Evolutionary conservation across 1,140 invertebrate genomes (phyloP).

Genomic region (Dufourea novaeangliae): DNA sequence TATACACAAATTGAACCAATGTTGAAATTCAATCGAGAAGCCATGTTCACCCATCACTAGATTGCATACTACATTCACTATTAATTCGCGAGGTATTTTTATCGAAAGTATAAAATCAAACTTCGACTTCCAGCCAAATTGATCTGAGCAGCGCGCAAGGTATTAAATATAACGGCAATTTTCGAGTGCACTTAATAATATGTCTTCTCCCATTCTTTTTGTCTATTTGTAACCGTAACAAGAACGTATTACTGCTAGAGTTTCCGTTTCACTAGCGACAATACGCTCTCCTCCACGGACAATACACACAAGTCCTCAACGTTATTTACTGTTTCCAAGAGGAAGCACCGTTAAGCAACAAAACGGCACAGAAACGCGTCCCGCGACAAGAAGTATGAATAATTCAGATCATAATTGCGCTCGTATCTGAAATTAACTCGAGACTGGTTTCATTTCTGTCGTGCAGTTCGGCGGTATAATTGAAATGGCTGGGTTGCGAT

Average conservation of each 20-base stretch:
- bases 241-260: not conserved
- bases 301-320: not conserved
- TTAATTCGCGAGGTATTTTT: too few species aligned
- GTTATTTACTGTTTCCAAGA: not conserved
- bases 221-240: not conserved
- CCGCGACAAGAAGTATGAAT: not conserved
- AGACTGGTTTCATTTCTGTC: constrained; percentile 8
- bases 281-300: not conserved
- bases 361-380: not conserved
- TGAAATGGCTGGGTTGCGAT: constrained; percentile 2
- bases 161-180: too few species aligned
- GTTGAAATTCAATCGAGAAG: too few species aligned
- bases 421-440: constrained; percentile 18
- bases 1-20: too few species aligned
- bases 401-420: constrained; percentile 10
- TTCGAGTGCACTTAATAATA: too few species aligned
- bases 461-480: constrained; percentile 21
- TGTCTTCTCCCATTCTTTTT: too few species aligned
- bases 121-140: too few species aligned
- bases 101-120: too few species aligned
- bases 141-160: too few species aligned
- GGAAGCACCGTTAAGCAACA: not conserved
- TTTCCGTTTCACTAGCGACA: not conserved
- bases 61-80: too few species aligned
- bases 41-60: too few species aligned